These are phyloP conservation scores for Melinopterus prodromus DNA, from an alignment of 2,888 invertebrate genomes.

Conservation along the genomic window DNA sequence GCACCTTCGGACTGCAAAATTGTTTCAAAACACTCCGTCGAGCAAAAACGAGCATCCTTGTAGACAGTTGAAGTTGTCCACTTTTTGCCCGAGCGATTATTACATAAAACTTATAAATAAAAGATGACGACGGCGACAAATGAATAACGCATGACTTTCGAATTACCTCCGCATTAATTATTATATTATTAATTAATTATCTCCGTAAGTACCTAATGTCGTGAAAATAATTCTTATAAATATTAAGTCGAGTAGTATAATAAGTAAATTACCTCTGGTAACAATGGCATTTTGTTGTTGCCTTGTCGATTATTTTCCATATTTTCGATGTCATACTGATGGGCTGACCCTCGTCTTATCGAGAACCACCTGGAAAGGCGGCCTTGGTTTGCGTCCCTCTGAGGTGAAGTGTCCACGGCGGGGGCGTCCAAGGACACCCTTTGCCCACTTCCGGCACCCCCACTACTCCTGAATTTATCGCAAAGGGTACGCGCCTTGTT, in stretches of 20 bases:
- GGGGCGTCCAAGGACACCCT: slow-evolving; percentile 53
- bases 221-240: neutral
- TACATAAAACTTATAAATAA: neutral
- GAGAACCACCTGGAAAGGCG: slow-evolving; percentile 90
- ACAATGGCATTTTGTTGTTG: slow-evolving; percentile 76
- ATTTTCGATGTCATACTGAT: slow-evolving; percentile 79
- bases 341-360: slow-evolving; percentile 81
- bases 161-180: no score
- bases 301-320: slow-evolving; percentile 57
- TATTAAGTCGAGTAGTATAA: neutral
- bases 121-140: neutral
- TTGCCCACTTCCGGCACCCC: slow-evolving; percentile 54
- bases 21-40: neutral
- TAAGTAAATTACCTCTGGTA: slow-evolving; percentile 74
- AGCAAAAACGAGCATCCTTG: neutral
- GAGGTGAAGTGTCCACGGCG: slow-evolving; percentile 51
- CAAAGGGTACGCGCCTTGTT: slow-evolving; percentile 84
- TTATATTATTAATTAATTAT: neutral
- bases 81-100: neutral
- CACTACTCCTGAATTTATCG: slow-evolving; percentile 76
- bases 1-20: neutral
- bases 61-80: neutral
- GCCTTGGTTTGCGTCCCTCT: slow-evolving; percentile 63
- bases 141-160: no score
- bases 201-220: neutral